Percentiles rank a stretch among this genome's conserved stretches.
Evolutionary conservation across 2,888 invertebrate genomes (phyloP).

Genomic region (Trichopria drosophilae): DNA sequence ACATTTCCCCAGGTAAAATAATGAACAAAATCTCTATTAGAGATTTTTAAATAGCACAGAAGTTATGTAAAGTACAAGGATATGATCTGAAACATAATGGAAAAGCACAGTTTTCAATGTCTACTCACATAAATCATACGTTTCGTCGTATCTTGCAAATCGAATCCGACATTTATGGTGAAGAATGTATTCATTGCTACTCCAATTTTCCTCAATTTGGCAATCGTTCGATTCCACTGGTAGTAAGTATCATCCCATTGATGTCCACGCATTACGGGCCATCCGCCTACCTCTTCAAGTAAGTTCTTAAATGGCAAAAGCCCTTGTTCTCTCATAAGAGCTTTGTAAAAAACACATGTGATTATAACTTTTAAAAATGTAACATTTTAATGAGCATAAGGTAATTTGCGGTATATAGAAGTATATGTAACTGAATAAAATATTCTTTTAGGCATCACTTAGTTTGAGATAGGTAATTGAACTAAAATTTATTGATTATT

Average conservation of each 20-base stretch:
- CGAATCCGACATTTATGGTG: constrained; percentile 3
- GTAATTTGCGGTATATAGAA: too few species aligned
- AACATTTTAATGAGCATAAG: too few species aligned
- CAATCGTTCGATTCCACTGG: constrained; percentile 3
- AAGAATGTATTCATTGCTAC: constrained; percentile 10
- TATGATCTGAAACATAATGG: constrained; percentile 9
- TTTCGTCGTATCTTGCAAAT: constrained; percentile 1
- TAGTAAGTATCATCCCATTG: constrained; percentile 11
- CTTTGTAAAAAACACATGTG: too few species aligned
- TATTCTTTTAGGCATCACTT: too few species aligned
- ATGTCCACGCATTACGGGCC: constrained; percentile 13
- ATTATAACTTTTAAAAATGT: too few species aligned
- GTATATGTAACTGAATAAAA: too few species aligned
- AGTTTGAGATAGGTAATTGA: too few species aligned
- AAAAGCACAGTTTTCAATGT: background rate
- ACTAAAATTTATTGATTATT: too few species aligned
- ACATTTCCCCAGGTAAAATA: too few species aligned
- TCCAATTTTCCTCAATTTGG: constrained; percentile 5
- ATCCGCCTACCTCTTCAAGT: constrained; percentile 17
- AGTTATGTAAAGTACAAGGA: background rate
- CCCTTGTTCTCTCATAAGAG: too few species aligned
- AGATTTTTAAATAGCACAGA: constrained; percentile 3
- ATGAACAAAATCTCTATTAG: too few species aligned
- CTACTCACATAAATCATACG: background rate
- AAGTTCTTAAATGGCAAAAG: constrained; percentile 6